Conservation (phyloP, 2,888 invertebrate genomes). For the Marasmarcha lunaedactyla region DNA sequence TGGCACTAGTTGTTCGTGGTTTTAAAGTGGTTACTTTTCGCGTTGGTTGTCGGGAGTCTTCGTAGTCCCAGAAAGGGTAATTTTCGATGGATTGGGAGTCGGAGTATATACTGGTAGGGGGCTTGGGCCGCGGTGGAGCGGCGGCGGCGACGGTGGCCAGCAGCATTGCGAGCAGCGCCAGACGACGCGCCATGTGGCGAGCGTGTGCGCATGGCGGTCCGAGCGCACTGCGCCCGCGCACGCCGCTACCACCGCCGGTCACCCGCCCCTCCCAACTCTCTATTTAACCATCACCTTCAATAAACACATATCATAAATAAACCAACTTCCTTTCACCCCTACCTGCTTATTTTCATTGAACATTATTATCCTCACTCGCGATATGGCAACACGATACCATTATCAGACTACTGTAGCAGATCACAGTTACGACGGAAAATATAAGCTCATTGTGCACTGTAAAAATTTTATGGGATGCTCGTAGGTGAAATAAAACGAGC, state of each 20-base stretch:
- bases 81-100: constrained; percentile 44
- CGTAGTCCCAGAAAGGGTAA: constrained; percentile 46
- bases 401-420: too few species aligned
- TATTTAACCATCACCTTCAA: constrained; percentile 16
- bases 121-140: constrained; percentile 24
- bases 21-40: constrained; percentile 19
- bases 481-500: too few species aligned
- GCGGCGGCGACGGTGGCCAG: constrained; percentile 41
- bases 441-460: too few species aligned
- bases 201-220: constrained; percentile 68
- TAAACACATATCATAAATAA: constrained; percentile 1
- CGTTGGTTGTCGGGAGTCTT: constrained; percentile 23
- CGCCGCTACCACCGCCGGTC: constrained; percentile 44
- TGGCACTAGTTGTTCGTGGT: constrained; percentile 13
- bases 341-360: too few species aligned
- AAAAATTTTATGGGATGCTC: too few species aligned
- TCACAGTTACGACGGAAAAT: too few species aligned
- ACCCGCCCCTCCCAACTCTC: constrained; percentile 39
- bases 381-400: too few species aligned
- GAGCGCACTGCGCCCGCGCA: constrained; percentile 30
- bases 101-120: constrained; percentile 25
- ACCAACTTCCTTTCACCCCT: too few species aligned
- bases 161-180: constrained; percentile 61
- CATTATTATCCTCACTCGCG: too few species aligned
- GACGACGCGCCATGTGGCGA: constrained; percentile 64